Evolutionary conservation across 2,797 vertebrate species (phyloP).

Genomic region (Clarias pachynema): DNA sequence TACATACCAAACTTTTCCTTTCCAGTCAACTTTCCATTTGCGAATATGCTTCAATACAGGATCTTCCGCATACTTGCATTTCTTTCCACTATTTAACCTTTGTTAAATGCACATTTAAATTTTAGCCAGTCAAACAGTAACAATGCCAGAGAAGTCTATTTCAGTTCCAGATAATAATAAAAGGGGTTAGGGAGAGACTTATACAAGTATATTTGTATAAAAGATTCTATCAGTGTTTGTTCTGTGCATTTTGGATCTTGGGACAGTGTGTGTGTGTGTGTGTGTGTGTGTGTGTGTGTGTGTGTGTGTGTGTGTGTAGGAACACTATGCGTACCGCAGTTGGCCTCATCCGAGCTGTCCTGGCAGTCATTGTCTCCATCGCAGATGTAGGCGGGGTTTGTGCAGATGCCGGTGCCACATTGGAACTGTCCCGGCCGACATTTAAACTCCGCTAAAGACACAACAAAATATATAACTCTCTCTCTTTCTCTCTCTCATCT

Average conservation of each 20-base stretch:
- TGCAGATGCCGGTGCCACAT: constrained; percentile 83
- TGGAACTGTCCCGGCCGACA: constrained; percentile 85
- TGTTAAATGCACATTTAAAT: neutral
- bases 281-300: too few relatives aligned
- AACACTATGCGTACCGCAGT: constrained; percentile 73
- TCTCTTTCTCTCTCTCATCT: neutral
- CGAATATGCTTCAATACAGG: too few relatives aligned
- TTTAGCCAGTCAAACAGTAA: neutral
- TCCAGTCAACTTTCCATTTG: too few relatives aligned
- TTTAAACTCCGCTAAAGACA: constrained; percentile 81
- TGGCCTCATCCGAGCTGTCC: constrained; percentile 85
- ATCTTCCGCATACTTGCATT: too few relatives aligned
- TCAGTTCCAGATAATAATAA: neutral
- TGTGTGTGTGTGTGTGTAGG: neutral
- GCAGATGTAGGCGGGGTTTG: constrained; percentile 89
- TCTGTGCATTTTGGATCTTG: neutral
- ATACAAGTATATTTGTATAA: too few relatives aligned
- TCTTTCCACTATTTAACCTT: neutral
- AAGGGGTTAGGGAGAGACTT: too few relatives aligned
- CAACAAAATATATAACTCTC: neutral
- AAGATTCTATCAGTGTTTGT: neutral
- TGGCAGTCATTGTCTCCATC: constrained; percentile 89
- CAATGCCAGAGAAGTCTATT: neutral
- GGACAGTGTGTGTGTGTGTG: too few relatives aligned
- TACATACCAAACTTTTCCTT: too few relatives aligned